Evolutionary conservation across 2,888 invertebrate species (phyloP).

Genomic region (Xanthorhoe designata): DNA sequence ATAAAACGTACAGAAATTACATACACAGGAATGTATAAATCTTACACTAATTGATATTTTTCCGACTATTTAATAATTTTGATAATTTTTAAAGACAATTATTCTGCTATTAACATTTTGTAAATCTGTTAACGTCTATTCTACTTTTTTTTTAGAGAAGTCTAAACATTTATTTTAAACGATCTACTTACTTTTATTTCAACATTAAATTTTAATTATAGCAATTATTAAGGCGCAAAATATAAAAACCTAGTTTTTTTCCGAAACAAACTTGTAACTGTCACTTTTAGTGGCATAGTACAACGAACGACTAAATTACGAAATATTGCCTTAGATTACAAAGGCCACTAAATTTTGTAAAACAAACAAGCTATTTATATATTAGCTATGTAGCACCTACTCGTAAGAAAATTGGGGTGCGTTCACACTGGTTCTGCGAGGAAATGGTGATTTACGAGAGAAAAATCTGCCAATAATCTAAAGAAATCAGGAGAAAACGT

Average conservation of each 20-base stretch:
- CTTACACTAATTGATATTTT: neutral
- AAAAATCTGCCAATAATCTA: too few relatives aligned
- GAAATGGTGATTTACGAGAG: neutral
- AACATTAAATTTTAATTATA: too few relatives aligned
- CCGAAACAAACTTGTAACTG: neutral
- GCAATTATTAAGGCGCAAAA: neutral
- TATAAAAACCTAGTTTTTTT: neutral
- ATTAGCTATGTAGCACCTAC: neutral
- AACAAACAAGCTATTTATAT: neutral
- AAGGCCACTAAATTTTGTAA: neutral
- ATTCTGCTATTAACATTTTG: neutral
- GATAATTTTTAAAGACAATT: neutral
- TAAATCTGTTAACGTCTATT: neutral
- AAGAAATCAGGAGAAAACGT: too few relatives aligned
- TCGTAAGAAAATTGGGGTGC: neutral
- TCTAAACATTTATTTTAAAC: neutral
- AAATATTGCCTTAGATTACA: neutral
- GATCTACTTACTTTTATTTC: too few relatives aligned
- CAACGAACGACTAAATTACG: neutral
- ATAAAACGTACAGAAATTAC: neutral
- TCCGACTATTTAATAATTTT: neutral
- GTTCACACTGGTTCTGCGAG: neutral
- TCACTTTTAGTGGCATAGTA: neutral
- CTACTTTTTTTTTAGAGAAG: neutral
- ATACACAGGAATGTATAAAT: conserved; percentile 8